Evolutionary conservation across 1,140 invertebrate genomes (phyloP).

Genomic region (Drosophila baimaii): DNA sequence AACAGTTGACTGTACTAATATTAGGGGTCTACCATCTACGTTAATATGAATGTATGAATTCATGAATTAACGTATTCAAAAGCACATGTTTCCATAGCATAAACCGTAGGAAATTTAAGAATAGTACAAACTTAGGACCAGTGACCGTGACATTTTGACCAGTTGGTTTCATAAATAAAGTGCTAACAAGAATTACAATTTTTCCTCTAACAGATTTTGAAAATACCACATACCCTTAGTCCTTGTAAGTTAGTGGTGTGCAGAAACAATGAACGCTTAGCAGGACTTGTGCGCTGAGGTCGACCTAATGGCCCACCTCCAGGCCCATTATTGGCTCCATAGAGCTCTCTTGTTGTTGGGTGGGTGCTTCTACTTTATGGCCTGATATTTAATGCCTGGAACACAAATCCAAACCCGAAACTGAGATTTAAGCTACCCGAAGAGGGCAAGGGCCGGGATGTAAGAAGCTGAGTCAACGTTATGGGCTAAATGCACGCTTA

Average conservation of each 20-base stretch:
- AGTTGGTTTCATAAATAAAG: no score
- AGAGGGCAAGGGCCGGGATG: conserved; percentile 41
- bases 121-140: neutral
- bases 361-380: conserved; percentile 65
- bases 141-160: no score
- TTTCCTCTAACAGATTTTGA: neutral
- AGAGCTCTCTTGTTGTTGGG: conserved; percentile 14
- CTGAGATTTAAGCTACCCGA: conserved; percentile 37
- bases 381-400: conserved; percentile 58
- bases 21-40: no score
- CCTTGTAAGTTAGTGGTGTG: neutral
- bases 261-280: conserved; percentile 21
- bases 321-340: conserved; percentile 35
- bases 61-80: no score
- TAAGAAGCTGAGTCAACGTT: conserved; percentile 39
- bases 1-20: no score
- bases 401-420: conserved; percentile 17
- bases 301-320: conserved; percentile 51
- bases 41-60: no score
- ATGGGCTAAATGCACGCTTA: conserved; percentile 52
- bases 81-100: no score
- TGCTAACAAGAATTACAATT: no score
- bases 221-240: conserved; percentile 4
- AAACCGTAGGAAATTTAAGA: no score
- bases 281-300: conserved; percentile 3